phyloP scores from a whole-genome alignment of 2,113 vertebrate species.

The Pelvicachromis taeniatus region DNA sequence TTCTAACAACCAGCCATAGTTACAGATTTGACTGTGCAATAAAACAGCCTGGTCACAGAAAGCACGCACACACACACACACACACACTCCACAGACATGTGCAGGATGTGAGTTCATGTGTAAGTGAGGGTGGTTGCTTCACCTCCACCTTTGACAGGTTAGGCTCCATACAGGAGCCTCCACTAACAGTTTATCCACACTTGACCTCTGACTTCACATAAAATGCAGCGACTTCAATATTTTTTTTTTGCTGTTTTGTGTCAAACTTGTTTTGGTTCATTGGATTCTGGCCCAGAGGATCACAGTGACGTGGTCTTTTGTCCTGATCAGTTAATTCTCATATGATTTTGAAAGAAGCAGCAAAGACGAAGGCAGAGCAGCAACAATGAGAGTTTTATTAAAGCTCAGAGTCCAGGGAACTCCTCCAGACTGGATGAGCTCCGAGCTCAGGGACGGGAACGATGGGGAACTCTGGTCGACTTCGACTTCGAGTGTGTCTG shows the following conservation, averaged over 20 bases:
- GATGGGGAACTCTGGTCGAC: neutral
- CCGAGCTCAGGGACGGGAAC: neutral
- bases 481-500: neutral
- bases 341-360: neutral
- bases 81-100: neutral
- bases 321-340: neutral
- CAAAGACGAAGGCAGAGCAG: neutral
- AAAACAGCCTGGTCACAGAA: neutral
- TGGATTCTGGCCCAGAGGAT: neutral
- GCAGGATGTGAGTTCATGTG: neutral
- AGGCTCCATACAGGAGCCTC: neutral
- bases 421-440: neutral
- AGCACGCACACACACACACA: neutral
- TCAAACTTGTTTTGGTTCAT: neutral
- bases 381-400: neutral
- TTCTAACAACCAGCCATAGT: neutral
- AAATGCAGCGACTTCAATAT: accelerated
- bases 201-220: neutral
- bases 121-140: accelerated
- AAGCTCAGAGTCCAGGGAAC: neutral
- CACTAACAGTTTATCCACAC: neutral
- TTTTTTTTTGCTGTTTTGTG: no score
- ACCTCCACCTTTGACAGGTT: neutral
- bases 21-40: neutral
- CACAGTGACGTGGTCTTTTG: neutral